Base-by-base conservation (phyloP, 2,797 vertebrate species). In the Scomberomorus guttatus region DNA sequence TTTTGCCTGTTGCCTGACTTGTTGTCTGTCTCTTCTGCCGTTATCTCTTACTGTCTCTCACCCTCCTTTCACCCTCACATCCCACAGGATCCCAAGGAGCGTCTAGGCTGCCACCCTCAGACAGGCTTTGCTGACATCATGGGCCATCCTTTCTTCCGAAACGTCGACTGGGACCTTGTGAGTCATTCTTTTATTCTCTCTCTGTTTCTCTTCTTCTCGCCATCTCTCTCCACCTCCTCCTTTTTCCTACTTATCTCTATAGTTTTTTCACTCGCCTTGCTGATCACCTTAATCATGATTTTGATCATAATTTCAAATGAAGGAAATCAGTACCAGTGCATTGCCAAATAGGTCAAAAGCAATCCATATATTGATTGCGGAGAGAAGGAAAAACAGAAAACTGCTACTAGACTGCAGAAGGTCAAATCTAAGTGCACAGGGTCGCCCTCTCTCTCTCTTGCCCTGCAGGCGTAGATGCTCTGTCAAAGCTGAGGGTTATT, bases 41-140 rank as follows among this genome's bases (percentile, higher is more conserved):
- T 60, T 54, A 11, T 78, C 51, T 69, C 70, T 50, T 5, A n/a
- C 72, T 2, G 42, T 84, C 80, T 90, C 73, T 88, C 80, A 81
- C 76, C 69, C 76, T 75, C 52, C 46, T 80, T 25, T 89, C 37
- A 1, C 82, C 50, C 37, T 77, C 56, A 18, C 46, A 4, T 86
- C 76, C 71, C 42, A 6, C 90, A 99, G 98, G 98, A 99, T 87
- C 97, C 98, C 24, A 98, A 98, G 92, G 98, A 99, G 70, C 97
- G 98, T 51, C 94, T 99, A 68, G 98, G 98, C 85, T 99, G 98
- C 93, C 98, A 99, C 84, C 98, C 98, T 84, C 98, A 99, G 81
- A 99, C 98, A 6, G 98, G 98, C 75, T 99, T 99, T 81, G 98
- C 97, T 50, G 98, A 99, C 93, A 99, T 99, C 91, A 98, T 96